These are phyloP conservation scores for Pipra filicauda DNA, from an alignment of 2,113 vertebrate genomes.

Conservation along the genomic window DNA sequence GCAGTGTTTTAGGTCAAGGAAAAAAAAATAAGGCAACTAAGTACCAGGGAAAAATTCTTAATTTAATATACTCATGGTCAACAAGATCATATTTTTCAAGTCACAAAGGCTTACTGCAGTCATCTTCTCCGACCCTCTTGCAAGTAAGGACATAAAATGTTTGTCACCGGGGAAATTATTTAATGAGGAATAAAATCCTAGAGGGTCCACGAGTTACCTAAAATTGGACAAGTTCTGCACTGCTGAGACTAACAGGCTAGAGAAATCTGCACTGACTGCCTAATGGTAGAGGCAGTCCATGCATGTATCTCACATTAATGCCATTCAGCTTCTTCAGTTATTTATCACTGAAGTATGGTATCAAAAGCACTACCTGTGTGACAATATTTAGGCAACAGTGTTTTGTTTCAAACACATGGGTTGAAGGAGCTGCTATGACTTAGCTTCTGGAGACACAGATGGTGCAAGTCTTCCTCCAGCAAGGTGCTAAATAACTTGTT, in stretches of 20 bases:
- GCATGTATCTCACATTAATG: neutral
- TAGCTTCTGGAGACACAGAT: neutral
- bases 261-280: neutral
- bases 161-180: neutral
- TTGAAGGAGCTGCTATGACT: neutral
- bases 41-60: neutral
- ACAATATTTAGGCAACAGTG: neutral
- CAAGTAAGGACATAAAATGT: neutral
- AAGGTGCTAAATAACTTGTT: neutral
- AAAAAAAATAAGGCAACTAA: neutral
- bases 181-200: neutral
- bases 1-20: neutral
- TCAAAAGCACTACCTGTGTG: neutral
- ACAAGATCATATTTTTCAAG: neutral
- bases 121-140: neutral
- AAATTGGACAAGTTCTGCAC: neutral
- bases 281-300: neutral
- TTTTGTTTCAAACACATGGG: neutral
- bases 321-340: neutral
- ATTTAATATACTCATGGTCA: neutral
- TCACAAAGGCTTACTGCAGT: neutral
- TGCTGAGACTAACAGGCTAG: neutral
- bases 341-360: neutral
- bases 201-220: neutral
- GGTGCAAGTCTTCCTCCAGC: neutral